phyloP scores from a whole-genome alignment of 1,140 invertebrate species.

The Dolichoris vasculosae region DNA sequence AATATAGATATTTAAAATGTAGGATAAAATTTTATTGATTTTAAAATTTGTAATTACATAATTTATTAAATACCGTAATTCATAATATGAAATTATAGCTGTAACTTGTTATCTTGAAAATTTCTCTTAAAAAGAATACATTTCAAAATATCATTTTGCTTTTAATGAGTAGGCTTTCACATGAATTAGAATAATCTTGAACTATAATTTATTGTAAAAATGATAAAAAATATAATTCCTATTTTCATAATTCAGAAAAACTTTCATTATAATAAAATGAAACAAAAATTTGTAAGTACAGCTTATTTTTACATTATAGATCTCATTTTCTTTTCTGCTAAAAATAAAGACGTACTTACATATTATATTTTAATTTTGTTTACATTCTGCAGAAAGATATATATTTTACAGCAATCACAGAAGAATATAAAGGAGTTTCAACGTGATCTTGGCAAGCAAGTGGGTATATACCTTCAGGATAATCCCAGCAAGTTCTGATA shows the following conservation, averaged over 20 bases:
- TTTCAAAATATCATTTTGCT: not conserved
- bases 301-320: too few relatives aligned
- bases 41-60: not conserved
- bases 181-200: not conserved
- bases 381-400: conserved; percentile 3
- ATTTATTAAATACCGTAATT: not conserved
- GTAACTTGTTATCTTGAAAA: not conserved
- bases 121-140: conserved; percentile 16
- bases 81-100: not conserved
- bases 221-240: not conserved
- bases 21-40: not conserved
- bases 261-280: too few relatives aligned
- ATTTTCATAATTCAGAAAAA: not conserved
- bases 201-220: not conserved
- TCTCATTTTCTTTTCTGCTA: not conserved
- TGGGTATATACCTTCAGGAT: conserved; percentile 66
- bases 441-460: conserved; percentile 65
- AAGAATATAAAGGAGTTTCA: conserved; percentile 64
- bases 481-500: conserved; percentile 65
- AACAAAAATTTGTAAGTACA: too few relatives aligned
- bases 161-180: not conserved
- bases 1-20: too few relatives aligned
- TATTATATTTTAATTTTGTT: not conserved
- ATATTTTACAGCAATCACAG: conserved; percentile 67
- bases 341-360: not conserved